Conservation (phyloP, 2,797 vertebrate species). For the Acestrorhynchus altus region DNA sequence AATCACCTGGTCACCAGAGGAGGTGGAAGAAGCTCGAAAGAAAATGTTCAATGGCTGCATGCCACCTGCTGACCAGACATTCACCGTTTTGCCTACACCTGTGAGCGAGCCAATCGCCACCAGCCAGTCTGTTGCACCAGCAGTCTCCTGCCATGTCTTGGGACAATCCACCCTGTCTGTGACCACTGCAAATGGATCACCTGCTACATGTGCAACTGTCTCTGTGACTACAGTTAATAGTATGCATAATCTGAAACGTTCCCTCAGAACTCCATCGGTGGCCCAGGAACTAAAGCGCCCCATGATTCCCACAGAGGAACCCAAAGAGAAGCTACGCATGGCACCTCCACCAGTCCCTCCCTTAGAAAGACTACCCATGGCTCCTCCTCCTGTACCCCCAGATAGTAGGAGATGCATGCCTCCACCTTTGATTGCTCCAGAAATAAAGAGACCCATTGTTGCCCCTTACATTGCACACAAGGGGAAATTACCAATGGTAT, state of each 20-base stretch:
- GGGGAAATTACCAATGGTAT: slow-evolving; percentile 48
- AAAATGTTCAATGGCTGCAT: slow-evolving; percentile 98
- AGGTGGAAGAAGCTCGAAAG: slow-evolving; percentile 97
- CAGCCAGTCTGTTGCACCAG: slow-evolving; percentile 84
- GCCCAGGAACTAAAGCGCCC: slow-evolving; percentile 86
- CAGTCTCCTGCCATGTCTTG: slow-evolving; percentile 83
- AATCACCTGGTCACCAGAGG: slow-evolving; percentile 98
- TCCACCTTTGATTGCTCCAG: slow-evolving; percentile 60
- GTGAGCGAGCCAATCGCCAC: slow-evolving; percentile 79
- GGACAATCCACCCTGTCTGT: slow-evolving; percentile 81
- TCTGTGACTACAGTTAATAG: slow-evolving; percentile 78
- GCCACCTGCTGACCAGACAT: slow-evolving; percentile 86
- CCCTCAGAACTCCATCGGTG: slow-evolving; percentile 73
- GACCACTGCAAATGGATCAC: slow-evolving; percentile 78
- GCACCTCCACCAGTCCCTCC: slow-evolving; percentile 73
- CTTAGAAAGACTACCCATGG: slow-evolving; percentile 71
- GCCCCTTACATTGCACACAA: slow-evolving; percentile 69
- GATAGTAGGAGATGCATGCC: slow-evolving; percentile 72
- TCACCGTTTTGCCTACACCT: slow-evolving; percentile 82
- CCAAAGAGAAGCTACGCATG: slow-evolving; percentile 73
- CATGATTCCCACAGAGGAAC: slow-evolving; percentile 71
- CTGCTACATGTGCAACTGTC: slow-evolving; percentile 77
- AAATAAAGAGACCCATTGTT: slow-evolving; percentile 68
- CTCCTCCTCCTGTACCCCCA: slow-evolving; percentile 67
- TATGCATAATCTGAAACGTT: slow-evolving; percentile 79